These are phyloP conservation scores for Disparrhopalites patrizii DNA, from an alignment of 2,888 invertebrate species.

Conservation along the genomic window DNA sequence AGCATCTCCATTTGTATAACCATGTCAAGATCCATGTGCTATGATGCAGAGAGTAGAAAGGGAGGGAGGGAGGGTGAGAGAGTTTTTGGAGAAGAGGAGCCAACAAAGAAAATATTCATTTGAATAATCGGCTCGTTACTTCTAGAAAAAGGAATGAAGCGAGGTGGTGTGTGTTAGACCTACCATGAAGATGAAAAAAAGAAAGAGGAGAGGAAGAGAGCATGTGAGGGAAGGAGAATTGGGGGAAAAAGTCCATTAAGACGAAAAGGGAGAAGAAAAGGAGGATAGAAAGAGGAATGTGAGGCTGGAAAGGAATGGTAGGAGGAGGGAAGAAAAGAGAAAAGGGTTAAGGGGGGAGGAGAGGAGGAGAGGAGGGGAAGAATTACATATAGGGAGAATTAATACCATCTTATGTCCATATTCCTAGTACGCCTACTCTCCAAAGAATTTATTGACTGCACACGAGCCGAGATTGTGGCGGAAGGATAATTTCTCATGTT, in stretches of 20 bases:
- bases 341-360: not conserved
- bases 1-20: not conserved
- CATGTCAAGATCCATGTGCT: too few relatives aligned
- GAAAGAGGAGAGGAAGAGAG: not conserved
- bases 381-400: too few relatives aligned
- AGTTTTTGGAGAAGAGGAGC: not conserved
- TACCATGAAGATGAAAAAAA: too few relatives aligned
- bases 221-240: not conserved
- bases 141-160: not conserved
- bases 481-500: constrained; percentile 5
- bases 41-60: too few relatives aligned
- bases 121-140: constrained; percentile 1
- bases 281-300: not conserved
- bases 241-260: too few relatives aligned
- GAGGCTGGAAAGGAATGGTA: not conserved
- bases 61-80: too few relatives aligned
- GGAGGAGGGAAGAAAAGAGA: not conserved
- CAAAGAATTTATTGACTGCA: not conserved
- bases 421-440: too few relatives aligned
- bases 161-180: not conserved
- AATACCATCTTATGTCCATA: too few relatives aligned
- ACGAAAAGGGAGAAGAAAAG: too few relatives aligned
- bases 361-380: too few relatives aligned
- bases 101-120: not conserved
- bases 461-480: not conserved